These are phyloP conservation scores for Himalopsyche tibetana DNA, from an alignment of 2,888 invertebrate genomes.

Conservation along the genomic window DNA sequence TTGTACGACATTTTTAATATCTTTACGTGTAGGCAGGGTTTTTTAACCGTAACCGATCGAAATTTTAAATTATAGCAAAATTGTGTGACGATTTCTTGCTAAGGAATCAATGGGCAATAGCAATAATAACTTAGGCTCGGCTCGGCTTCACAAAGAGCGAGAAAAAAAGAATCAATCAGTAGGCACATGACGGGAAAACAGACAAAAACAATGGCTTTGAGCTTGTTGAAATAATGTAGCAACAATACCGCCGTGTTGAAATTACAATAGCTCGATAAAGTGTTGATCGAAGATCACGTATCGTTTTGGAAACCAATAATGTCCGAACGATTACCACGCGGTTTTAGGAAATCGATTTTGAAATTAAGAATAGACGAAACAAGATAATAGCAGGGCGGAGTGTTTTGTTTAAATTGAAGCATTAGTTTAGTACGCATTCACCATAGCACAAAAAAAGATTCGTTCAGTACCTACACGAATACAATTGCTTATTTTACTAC, in stretches of 20 bases:
- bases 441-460: too few species aligned
- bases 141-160: not conserved
- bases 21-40: not conserved
- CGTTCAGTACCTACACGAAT: too few species aligned
- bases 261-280: not conserved
- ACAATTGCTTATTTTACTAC: too few species aligned
- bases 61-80: not conserved
- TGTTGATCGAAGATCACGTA: slow-evolving; percentile 48
- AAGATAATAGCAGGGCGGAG: not conserved
- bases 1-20: not conserved
- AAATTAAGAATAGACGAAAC: slow-evolving; percentile 52
- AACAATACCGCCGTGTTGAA: not conserved
- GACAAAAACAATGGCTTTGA: not conserved
- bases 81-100: not conserved
- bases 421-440: too few species aligned
- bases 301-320: slow-evolving; percentile 56
- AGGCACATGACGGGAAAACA: not conserved
- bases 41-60: not conserved
- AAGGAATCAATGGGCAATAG: not conserved
- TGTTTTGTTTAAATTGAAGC: not conserved
- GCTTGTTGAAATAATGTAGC: not conserved
- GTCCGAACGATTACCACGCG: slow-evolving; percentile 56
- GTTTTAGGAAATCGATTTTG: slow-evolving; percentile 56
- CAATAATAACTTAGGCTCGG: slow-evolving; percentile 2
- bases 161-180: slow-evolving; percentile 22